Evolutionary conservation across 2,113 vertebrate genomes (phyloP).

Genomic region (Grammomys surdaster): DNA sequence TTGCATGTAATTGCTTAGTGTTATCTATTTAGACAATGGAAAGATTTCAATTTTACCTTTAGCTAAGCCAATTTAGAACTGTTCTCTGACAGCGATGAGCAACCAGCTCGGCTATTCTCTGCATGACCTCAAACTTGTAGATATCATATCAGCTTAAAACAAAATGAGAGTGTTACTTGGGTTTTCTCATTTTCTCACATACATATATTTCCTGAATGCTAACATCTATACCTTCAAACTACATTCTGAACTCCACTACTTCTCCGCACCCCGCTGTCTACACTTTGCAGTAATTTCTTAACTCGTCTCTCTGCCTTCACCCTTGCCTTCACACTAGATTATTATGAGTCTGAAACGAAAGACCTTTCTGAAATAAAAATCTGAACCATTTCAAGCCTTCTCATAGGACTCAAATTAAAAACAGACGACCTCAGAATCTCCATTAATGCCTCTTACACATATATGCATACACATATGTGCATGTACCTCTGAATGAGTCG

Average conservation of each 20-base stretch:
- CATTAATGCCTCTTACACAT: neutral
- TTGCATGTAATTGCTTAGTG: slow-evolving; percentile 24
- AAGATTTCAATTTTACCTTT: slow-evolving; percentile 40
- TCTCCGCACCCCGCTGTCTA: neutral
- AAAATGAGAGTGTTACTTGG: neutral
- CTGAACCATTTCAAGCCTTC: neutral
- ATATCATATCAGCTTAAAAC: slow-evolving; percentile 12
- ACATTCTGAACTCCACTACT: neutral
- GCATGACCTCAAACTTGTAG: neutral
- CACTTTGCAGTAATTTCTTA: neutral
- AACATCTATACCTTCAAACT: slow-evolving; percentile 18
- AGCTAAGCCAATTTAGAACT: slow-evolving; percentile 18
- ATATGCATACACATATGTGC: neutral
- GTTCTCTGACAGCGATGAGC: slow-evolving; percentile 35
- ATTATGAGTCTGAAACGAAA: neutral
- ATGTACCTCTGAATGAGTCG: neutral
- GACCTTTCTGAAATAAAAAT: neutral
- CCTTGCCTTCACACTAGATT: neutral
- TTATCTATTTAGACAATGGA: slow-evolving; percentile 35
- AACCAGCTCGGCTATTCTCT: slow-evolving; percentile 47
- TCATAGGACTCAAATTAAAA: neutral
- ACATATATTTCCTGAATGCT: neutral
- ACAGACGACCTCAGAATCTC: neutral
- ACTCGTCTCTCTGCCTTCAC: neutral
- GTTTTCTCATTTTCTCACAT: slow-evolving; percentile 52